phyloP scores from a whole-genome alignment of 2,888 invertebrate genomes.

The Tetragonula carbonaria region DNA sequence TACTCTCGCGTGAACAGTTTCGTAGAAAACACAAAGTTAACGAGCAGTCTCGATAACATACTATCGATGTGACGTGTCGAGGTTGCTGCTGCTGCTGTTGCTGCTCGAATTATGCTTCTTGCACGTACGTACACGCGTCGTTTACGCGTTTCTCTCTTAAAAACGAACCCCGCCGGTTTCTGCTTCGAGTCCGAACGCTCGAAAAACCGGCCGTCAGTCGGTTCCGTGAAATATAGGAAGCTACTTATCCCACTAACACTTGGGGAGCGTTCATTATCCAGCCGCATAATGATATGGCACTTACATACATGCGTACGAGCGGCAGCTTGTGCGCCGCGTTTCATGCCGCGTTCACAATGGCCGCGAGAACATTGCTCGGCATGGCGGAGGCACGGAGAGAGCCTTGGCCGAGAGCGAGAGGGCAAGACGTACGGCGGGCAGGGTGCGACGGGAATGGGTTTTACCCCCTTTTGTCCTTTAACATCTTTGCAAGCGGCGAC shows the following conservation, averaged over 20 bases:
- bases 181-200: constrained; percentile 13
- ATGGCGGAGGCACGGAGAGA: constrained; percentile 3
- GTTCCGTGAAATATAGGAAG: constrained; percentile 65
- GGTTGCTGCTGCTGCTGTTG: neutral
- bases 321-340: constrained; percentile 63
- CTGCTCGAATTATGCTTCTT: neutral
- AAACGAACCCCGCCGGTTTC: constrained; percentile 9
- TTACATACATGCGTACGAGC: constrained; percentile 67
- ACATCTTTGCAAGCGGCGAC: constrained; percentile 71
- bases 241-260: constrained; percentile 69
- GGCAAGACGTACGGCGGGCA: neutral
- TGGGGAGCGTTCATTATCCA: constrained; percentile 69
- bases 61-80: neutral
- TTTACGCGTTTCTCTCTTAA: constrained; percentile 38
- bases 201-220: constrained; percentile 34
- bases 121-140: neutral
- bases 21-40: neutral
- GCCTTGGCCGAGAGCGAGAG: neutral
- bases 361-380: constrained; percentile 44
- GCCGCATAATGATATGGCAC: constrained; percentile 74
- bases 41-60: neutral
- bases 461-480: constrained; percentile 66
- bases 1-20: neutral
- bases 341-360: constrained; percentile 61
- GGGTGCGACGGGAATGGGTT: constrained; percentile 21